Base-by-base conservation (phyloP, 1,140 invertebrate species). In the Chlorops oryzae region DNA sequence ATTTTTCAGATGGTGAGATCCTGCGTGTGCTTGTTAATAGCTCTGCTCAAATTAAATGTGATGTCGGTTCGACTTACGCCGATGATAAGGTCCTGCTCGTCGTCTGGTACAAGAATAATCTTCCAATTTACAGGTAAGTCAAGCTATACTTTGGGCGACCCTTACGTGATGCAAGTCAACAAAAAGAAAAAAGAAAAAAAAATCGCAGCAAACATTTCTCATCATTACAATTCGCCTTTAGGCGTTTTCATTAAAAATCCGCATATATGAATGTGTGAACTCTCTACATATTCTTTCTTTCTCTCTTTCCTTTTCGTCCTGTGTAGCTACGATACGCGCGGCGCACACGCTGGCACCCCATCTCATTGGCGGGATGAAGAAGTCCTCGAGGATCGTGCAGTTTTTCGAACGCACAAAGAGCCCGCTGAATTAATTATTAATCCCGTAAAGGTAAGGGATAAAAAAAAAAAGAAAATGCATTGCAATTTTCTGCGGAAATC, bases 21-120 rank as follows among this genome's bases (percentile, higher is more conserved):
- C 47, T 71, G 49, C 63, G 65, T 34, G 74, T 77, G 3, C 65
- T 79, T 22, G 73, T 77, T 28, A 77, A 77, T 41, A 77, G 76
- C 39, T 72, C 76, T 50, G 77, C 77, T 18, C 75, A 76, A 55
- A 73, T 80, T 51, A 78, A 79, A 40, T 80, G 79, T 59, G 78
- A 80, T 70, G 78, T 78, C 50, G 74, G 73, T 44, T 74, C 76
- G 38, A 74, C 74, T 44, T 66, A 75, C 48, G 67, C 74, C 7
- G 73, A 76, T 17, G 78, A 80, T 59, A 73, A 74, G 32, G 67
- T 79, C 17, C 65, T 80, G 13, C 70, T 80, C 20, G 77, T 80
- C 45, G 79, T 79, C 20, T 80, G 78, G 79, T 80, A 80, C 52
- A 80, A 79, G 57, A 76, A 80, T 58, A 78, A 80, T 65, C 65